Base-by-base conservation (phyloP, 2,113 vertebrate species). In the Pelecanus crispus region DNA sequence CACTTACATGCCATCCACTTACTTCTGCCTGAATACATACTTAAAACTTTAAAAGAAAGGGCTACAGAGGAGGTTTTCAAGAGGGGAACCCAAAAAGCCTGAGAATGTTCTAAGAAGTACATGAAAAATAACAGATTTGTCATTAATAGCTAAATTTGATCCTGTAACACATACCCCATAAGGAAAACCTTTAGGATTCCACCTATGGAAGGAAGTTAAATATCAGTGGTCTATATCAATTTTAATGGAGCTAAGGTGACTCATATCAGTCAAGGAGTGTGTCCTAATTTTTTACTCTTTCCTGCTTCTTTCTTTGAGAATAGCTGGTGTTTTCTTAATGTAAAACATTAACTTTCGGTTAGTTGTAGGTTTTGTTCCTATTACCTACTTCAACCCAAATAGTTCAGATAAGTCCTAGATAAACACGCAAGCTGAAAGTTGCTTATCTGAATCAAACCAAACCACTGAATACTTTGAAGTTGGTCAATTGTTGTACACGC, bases 311-410 rank as follows among this genome's bases (percentile, higher is more conserved):
- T 83, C 61, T 84, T 91, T 92, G 80, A 81, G 88, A 94, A 85
- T 31, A 66, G n/a, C 16, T 73, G 3, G 45, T 95, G 81, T 70
- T 89, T 94, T 86, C 95, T 81, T 92, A 95, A 84, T 45, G 95
- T 95, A 95, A 95, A 94, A 97, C 85, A 97, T 96, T 95, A 96
- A 93, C 94, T 88, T 81, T 55, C 25, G 40, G 84, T 72, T 89
- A 77, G 44, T 61, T 85, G 53, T 70, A 81, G 50, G 66, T 92
- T 97, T 97, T 95, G 70, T 91, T 95, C 62, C 66, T 66, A 61
- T 56, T 95, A 81, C 44, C 62, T 85, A 42, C 78, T 91, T 82
- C 63, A 94, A 75, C 32, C 18, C 44, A 93, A 85, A 90, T 36
- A 90, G 70, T 80, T 95, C 95, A 95, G 91, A 86, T 96, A 97